These are phyloP conservation scores for Acrocephalus kingi DNA, from an alignment of 2,113 vertebrate genomes.

Conservation along the genomic window DNA sequence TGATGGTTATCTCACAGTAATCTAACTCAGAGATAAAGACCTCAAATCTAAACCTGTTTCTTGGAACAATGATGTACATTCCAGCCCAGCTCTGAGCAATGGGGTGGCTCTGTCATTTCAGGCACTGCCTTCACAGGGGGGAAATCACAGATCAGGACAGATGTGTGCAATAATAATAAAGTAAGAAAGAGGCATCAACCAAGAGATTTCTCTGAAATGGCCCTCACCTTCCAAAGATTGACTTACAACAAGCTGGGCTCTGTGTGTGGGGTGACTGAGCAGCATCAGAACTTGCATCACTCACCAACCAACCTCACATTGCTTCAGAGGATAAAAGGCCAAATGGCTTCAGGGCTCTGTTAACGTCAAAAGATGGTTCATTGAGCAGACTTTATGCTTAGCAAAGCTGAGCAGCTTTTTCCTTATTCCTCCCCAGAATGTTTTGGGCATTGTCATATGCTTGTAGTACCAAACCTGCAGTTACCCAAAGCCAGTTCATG, in stretches of 20 bases:
- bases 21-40: background rate
- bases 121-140: background rate
- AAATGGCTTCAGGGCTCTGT: background rate
- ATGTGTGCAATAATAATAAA: background rate
- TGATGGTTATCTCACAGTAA: background rate
- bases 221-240: background rate
- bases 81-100: background rate
- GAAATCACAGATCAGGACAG: background rate
- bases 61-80: background rate
- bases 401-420: slow-evolving; percentile 18
- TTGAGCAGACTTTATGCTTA: background rate
- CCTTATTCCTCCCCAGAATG: background rate
- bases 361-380: background rate
- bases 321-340: background rate
- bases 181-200: background rate
- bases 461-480: slow-evolving; percentile 1
- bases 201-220: background rate
- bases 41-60: background rate
- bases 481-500: slow-evolving; percentile 11
- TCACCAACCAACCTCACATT: background rate
- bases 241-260: background rate
- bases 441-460: slow-evolving; percentile 12
- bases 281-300: background rate
- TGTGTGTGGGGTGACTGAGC: background rate
- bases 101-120: background rate